A percentile compares a stretch with the other conserved stretches of the same genome.
Conservation (phyloP, 2,113 vertebrate species). For the Progne subis region DNA sequence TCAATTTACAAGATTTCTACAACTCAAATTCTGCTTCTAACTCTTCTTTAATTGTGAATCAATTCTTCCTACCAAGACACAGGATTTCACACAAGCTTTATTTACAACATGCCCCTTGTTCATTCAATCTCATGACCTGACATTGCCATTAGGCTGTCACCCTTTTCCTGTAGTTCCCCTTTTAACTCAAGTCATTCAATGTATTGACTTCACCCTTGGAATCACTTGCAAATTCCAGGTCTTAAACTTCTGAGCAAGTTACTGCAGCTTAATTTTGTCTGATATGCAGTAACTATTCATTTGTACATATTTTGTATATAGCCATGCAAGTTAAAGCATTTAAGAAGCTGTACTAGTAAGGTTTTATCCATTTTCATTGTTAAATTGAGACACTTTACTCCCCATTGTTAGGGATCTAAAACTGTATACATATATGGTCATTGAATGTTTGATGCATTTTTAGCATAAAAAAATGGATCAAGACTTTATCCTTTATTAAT, state of each 20-base stretch:
- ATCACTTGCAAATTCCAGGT: neutral
- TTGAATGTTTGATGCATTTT: neutral
- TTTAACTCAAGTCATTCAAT: neutral
- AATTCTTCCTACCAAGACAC: neutral
- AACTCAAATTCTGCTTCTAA: neutral
- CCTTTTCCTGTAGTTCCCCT: neutral
- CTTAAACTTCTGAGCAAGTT: neutral
- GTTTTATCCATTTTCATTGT: neutral
- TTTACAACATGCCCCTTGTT: neutral
- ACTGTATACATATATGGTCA: neutral
- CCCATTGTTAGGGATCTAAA: neutral
- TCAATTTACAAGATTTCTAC: neutral
- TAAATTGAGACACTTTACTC: neutral
- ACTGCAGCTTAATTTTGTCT: neutral
- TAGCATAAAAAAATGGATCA: neutral
- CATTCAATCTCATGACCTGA: neutral
- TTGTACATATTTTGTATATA: neutral
- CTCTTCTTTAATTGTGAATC: neutral
- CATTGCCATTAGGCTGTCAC: neutral
- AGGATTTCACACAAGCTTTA: neutral
- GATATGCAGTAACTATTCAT: neutral
- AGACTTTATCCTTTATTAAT: neutral
- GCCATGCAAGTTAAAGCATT: neutral
- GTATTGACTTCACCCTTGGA: neutral
- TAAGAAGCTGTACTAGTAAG: neutral